phyloP scores from a whole-genome alignment of 2,113 vertebrate genomes.

The Paradoxurus hermaphroditus region DNA sequence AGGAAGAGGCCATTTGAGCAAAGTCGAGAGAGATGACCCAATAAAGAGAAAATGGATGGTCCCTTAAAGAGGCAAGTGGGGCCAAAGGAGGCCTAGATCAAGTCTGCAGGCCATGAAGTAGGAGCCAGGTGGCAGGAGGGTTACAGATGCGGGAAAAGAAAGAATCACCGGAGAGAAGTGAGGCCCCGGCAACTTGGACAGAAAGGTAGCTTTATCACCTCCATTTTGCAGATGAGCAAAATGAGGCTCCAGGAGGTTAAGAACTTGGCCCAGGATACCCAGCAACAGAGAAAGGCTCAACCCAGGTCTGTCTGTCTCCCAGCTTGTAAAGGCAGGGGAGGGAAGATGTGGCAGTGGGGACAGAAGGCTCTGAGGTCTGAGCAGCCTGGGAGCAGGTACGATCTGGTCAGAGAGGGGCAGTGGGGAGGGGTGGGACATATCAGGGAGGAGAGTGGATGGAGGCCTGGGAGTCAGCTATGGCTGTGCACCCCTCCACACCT shows the following conservation, averaged over 20 bases:
- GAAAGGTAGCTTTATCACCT: neutral
- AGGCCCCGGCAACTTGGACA: neutral
- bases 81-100: neutral
- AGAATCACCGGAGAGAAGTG: neutral
- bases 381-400: neutral
- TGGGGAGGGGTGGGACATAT: neutral
- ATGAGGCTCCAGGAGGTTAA: neutral
- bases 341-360: neutral
- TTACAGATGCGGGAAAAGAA: neutral
- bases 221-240: neutral
- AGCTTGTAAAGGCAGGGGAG: neutral
- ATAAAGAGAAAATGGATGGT: neutral
- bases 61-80: neutral
- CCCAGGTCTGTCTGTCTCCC: neutral
- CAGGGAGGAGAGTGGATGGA: neutral
- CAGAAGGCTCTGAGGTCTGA: neutral
- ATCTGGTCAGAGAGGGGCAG: neutral
- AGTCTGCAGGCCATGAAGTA: neutral
- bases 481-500: accelerated
- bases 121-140: neutral
- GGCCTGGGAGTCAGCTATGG: neutral
- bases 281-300: neutral
- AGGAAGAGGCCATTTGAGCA: neutral
- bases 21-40: neutral
- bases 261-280: neutral